Base-by-base conservation (phyloP, 2,888 invertebrate genomes). In the Thereva unica region DNA sequence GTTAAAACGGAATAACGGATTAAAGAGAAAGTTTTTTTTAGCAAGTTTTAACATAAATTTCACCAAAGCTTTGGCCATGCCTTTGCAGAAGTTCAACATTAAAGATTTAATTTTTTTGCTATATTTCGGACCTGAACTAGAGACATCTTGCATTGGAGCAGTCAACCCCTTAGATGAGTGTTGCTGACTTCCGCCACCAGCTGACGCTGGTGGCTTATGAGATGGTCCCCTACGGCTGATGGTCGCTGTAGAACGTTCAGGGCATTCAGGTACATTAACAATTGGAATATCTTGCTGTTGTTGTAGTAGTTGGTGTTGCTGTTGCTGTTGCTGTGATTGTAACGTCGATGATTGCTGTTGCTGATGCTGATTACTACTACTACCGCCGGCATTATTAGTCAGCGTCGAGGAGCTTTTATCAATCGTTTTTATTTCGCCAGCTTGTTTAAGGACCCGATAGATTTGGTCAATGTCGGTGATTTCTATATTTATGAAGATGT, bases 371-470 rank as follows among this genome's bases (percentile, higher is more conserved):
- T 23, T 10, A 40, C n/a, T 47, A 10, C 23, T 23, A 23, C 23
- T 23, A 23, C 23, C 23, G 23, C 23, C 23, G 23, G 50, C 61
- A 9, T 34, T 45, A 41, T 50, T 47, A 4, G 23, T 3, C 61
- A 42, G 56, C 38, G 45, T 53, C 23, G 69, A 38, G 12, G 53
- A 23, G 2, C 23, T 4, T 47, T 63, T 63, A 34, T 61, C 61
- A 23, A 23, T 2, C 66, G 68, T 73, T 74, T 77, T 78, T 78
- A 93, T 91, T 86, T 94, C 93, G 80, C 92, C 93, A 78, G 94
- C 94, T 82, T 94, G 92, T 86, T 94, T 94, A 85, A 95, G 87
- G 82, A 94, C 93, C 86, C 93, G 93, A 85, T 95, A 95, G 83
- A 92, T 93, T 84, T 90, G 90, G 86, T 95, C 94, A 85, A 93